These are phyloP conservation scores for Scalopus aquaticus DNA, from an alignment of 2,113 vertebrate species.

Conservation along the genomic window DNA sequence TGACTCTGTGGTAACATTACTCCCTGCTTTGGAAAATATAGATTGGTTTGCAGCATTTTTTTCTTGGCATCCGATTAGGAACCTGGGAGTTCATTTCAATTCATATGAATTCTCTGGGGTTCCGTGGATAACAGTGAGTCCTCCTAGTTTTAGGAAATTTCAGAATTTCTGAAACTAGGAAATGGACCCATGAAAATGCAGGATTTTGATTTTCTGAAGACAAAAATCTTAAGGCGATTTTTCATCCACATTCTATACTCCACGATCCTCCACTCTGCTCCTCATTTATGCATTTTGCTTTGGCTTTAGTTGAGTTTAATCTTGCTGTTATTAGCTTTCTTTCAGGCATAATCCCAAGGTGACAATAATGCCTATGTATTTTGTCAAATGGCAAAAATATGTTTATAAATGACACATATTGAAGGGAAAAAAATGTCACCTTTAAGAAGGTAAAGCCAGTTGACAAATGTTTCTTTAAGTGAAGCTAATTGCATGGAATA, in stretches of 20 bases:
- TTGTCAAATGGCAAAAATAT: constrained; percentile 25
- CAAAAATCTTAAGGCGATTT: not conserved
- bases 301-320: not conserved
- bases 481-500: constrained; percentile 76
- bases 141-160: constrained; percentile 60
- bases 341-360: not conserved
- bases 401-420: constrained; percentile 54
- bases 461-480: constrained; percentile 79
- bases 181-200: constrained; percentile 36
- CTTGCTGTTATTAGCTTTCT: constrained; percentile 38
- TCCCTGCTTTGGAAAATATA: constrained; percentile 62
- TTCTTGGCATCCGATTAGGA: constrained; percentile 44
- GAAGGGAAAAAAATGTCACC: constrained; percentile 43
- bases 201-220: constrained; percentile 11
- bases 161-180: constrained; percentile 61
- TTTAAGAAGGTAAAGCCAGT: constrained; percentile 68
- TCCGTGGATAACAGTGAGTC: constrained; percentile 17
- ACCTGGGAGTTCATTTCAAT: constrained; percentile 61
- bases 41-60: constrained; percentile 40
- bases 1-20: not conserved
- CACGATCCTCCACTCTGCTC: not conserved
- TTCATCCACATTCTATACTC: not conserved
- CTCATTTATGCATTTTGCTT: constrained; percentile 27
- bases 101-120: constrained; percentile 50
- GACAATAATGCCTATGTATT: constrained; percentile 11